Conservation (phyloP, 2,888 invertebrate species). For the Drosophila leonis region DNA sequence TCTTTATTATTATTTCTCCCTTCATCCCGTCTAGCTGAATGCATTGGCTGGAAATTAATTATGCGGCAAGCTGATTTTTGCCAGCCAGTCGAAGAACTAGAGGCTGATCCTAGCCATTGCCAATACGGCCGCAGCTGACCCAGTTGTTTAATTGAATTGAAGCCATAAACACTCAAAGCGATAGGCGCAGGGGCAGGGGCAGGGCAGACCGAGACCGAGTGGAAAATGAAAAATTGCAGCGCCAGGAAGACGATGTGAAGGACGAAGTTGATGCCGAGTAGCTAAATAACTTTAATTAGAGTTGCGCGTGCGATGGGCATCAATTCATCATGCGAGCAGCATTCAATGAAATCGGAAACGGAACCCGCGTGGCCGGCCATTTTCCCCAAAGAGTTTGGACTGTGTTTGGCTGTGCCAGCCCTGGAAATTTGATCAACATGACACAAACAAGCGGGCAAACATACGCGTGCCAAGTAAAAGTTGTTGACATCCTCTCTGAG, state of each 20-base stretch:
- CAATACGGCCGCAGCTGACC: constrained; percentile 68
- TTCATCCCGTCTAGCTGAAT: constrained; percentile 14
- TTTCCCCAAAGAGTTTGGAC: constrained; percentile 51
- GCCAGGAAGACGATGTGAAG: constrained; percentile 35
- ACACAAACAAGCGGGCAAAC: constrained; percentile 49
- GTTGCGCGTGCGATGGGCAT: constrained; percentile 60
- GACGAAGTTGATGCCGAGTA: constrained; percentile 13
- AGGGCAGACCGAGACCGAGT: constrained; percentile 27
- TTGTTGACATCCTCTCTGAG: constrained; percentile 76
- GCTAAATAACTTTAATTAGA: constrained; percentile 77
- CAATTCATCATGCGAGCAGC: constrained; percentile 56
- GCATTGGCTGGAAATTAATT: constrained; percentile 70
- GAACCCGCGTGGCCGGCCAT: constrained; percentile 45
- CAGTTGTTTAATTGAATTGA: constrained; percentile 80
- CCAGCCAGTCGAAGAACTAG: constrained; percentile 20
- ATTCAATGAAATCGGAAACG: constrained; percentile 39
- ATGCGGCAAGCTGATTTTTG: constrained; percentile 61
- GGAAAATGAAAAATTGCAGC: constrained; percentile 55
- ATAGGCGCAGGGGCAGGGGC: neutral
- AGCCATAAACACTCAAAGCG: constrained; percentile 75
- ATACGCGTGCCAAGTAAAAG: constrained; percentile 53
- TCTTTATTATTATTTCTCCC: neutral
- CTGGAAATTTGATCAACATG: constrained; percentile 60
- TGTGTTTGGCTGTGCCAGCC: constrained; percentile 42
- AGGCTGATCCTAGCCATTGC: constrained; percentile 28